These are phyloP conservation scores for Gallinago solitaria DNA, from an alignment of 2,797 vertebrate genomes.

Conservation along the genomic window DNA sequence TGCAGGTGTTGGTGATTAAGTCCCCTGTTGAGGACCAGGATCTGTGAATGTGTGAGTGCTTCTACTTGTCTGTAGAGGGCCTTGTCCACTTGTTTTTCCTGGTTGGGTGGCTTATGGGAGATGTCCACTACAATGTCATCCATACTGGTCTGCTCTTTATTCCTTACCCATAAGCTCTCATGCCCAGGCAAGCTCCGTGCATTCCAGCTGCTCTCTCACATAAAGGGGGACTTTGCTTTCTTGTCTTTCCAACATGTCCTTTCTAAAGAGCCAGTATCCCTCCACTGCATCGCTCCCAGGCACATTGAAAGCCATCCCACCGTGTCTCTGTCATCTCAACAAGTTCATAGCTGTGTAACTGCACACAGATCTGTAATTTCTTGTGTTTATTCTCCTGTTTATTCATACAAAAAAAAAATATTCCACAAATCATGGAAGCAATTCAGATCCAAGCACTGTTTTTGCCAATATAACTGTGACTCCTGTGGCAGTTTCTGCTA, in stretches of 20 bases:
- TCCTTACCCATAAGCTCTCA: background rate
- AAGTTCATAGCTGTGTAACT: background rate
- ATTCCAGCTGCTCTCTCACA: background rate
- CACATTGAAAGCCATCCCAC: background rate
- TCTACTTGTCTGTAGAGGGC: background rate
- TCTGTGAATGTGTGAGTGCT: background rate
- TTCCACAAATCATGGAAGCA: background rate
- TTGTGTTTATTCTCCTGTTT: background rate
- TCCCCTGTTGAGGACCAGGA: accelerated
- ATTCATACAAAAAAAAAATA: background rate
- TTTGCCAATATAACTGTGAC: background rate
- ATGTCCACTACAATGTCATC: background rate
- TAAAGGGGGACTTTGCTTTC: background rate
- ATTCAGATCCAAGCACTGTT: background rate
- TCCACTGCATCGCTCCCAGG: background rate
- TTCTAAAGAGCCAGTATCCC: background rate
- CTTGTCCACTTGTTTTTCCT: background rate
- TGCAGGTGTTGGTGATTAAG: background rate
- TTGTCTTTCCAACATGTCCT: background rate
- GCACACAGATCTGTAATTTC: background rate
- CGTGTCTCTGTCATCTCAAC: background rate
- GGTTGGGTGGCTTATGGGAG: background rate
- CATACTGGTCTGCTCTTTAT: background rate
- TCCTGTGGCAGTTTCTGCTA: constrained; percentile 24
- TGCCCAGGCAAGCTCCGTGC: background rate